Conservation (phyloP, 2,113 vertebrate species). For the Bufo gargarizans region DNA sequence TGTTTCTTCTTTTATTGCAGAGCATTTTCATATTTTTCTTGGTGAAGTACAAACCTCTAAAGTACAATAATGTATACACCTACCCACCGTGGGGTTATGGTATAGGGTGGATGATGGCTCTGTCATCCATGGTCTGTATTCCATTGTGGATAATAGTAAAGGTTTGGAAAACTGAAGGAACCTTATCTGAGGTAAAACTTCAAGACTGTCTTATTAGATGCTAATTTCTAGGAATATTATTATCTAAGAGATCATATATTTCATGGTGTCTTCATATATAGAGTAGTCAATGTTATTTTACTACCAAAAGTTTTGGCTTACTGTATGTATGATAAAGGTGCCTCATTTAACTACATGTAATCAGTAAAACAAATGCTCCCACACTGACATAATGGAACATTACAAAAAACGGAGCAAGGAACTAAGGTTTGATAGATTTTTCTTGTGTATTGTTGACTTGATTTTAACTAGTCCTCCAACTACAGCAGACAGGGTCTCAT, state of each 20-base stretch:
- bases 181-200: constrained; percentile 84
- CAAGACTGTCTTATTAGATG: neutral
- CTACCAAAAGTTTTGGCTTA: neutral
- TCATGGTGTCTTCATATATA: neutral
- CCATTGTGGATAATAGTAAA: constrained; percentile 87
- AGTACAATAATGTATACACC: constrained; percentile 96
- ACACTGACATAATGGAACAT: neutral
- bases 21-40: constrained; percentile 97
- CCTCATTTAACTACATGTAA: no score
- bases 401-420: no score
- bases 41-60: constrained; percentile 97
- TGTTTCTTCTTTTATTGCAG: constrained; percentile 68
- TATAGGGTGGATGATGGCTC: constrained; percentile 98
- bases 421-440: no score
- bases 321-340: neutral
- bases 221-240: neutral
- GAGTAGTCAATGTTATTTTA: no score
- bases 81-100: constrained; percentile 97
- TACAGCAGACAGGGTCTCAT: no score
- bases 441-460: no score
- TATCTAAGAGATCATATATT: neutral
- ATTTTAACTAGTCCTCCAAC: no score
- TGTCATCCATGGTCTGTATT: constrained; percentile 97
- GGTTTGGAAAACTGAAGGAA: constrained; percentile 90
- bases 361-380: neutral